Conservation (phyloP, 1,140 invertebrate genomes). For the Antheraea pernyi region DNA sequence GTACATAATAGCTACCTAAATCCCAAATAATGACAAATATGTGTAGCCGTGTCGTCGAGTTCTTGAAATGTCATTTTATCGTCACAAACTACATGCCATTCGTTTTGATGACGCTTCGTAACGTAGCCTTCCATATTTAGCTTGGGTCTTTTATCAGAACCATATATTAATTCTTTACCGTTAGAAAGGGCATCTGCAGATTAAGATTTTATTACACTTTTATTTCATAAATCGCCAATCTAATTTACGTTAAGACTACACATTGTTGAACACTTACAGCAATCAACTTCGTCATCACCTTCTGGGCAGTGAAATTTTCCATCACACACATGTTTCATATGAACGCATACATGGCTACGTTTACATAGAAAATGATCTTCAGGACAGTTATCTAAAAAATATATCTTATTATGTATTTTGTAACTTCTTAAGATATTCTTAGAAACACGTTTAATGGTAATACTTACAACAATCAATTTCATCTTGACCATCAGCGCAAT, state of each 20-base stretch:
- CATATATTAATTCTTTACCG: slow-evolving; percentile 79
- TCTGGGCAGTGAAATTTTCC: slow-evolving; percentile 82
- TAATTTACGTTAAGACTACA: too few relatives aligned
- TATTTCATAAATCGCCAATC: not conserved
- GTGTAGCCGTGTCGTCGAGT: slow-evolving; percentile 61
- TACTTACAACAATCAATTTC: slow-evolving; percentile 85
- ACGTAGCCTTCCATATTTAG: slow-evolving; percentile 81
- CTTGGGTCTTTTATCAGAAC: slow-evolving; percentile 80
- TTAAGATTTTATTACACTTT: slow-evolving; percentile 2
- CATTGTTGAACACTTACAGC: slow-evolving; percentile 66
- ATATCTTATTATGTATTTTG: not conserved
- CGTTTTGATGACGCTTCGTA: slow-evolving; percentile 76
- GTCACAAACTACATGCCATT: slow-evolving; percentile 83
- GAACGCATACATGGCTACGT: slow-evolving; percentile 80
- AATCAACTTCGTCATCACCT: slow-evolving; percentile 87
- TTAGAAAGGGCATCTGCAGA: slow-evolving; percentile 83
- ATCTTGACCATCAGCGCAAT: slow-evolving; percentile 88
- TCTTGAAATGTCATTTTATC: slow-evolving; percentile 57
- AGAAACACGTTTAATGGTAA: not conserved
- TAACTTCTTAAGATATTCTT: not conserved
- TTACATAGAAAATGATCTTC: slow-evolving; percentile 80
- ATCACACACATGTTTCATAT: slow-evolving; percentile 82
- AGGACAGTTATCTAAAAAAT: slow-evolving; percentile 78
- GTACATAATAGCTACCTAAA: slow-evolving; percentile 70
- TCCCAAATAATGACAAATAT: slow-evolving; percentile 82